Evolutionary conservation across 2,797 vertebrate species (phyloP).

Genomic region (Gambusia yucatana): DNA sequence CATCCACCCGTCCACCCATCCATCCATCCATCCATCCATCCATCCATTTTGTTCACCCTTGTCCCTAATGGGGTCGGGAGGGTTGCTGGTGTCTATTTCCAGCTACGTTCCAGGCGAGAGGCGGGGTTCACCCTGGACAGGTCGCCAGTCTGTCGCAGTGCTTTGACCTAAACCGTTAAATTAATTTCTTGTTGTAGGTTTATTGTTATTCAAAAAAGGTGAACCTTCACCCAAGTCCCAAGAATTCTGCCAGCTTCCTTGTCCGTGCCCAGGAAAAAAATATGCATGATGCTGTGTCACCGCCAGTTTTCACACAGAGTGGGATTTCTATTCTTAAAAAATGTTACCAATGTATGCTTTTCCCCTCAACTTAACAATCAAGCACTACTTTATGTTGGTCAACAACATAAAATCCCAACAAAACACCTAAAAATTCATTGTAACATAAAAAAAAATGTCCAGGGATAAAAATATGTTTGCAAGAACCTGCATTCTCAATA

Average conservation of each 20-base stretch:
- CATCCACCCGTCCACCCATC: no score
- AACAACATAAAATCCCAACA: neutral
- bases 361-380: neutral
- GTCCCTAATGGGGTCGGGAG: no score
- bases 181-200: neutral
- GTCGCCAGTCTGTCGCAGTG: no score
- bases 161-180: neutral
- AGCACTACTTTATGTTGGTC: neutral
- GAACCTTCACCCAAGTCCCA: neutral
- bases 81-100: no score
- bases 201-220: neutral
- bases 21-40: no score
- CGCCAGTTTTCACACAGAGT: neutral
- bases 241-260: neutral
- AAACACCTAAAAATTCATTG: neutral
- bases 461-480: neutral
- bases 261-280: neutral
- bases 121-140: no score
- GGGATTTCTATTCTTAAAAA: neutral
- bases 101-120: no score
- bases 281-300: neutral
- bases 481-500: slow-evolving; percentile 1
- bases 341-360: neutral
- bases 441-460: neutral
- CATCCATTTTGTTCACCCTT: no score